A percentile compares a stretch with the other conserved stretches of the same genome.
Evolutionary conservation across 2,888 invertebrate species (phyloP).

Genomic region (Thalpophila matura): DNA sequence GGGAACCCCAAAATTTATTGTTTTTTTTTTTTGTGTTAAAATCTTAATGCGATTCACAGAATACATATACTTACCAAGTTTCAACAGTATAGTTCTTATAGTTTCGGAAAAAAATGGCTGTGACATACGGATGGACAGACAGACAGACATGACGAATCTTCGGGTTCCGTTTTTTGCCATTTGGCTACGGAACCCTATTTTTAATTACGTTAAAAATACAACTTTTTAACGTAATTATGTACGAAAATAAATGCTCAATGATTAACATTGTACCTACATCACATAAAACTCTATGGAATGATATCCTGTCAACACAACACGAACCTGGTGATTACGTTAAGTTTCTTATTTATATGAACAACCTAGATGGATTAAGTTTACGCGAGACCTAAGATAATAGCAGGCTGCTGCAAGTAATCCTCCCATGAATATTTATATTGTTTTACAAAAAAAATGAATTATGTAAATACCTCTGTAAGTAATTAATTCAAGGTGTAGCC

Average conservation of each 20-base stretch:
- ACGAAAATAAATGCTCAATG: slow-evolving; percentile 13
- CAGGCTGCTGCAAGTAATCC: slow-evolving; percentile 36
- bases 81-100: no score
- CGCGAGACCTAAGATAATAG: slow-evolving; percentile 46
- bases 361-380: slow-evolving; percentile 53
- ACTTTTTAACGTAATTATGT: slow-evolving; percentile 30
- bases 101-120: no score
- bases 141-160: no score
- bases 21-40: no score
- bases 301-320: slow-evolving; percentile 51
- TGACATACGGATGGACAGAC: no score
- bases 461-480: slow-evolving; percentile 58
- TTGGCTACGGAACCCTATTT: no score
- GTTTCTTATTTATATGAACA: slow-evolving; percentile 52
- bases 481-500: slow-evolving; percentile 65
- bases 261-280: slow-evolving; percentile 27
- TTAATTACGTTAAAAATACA: slow-evolving; percentile 26
- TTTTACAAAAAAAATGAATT: slow-evolving; percentile 60
- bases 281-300: slow-evolving; percentile 40
- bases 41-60: no score
- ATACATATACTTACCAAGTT: no score
- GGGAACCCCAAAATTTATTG: no score
- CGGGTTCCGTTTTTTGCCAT: no score
- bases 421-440: slow-evolving; percentile 29
- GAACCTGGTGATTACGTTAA: slow-evolving; percentile 47